Evolutionary conservation across 1,140 invertebrate genomes (phyloP).

Genomic region (Galleria mellonella): DNA sequence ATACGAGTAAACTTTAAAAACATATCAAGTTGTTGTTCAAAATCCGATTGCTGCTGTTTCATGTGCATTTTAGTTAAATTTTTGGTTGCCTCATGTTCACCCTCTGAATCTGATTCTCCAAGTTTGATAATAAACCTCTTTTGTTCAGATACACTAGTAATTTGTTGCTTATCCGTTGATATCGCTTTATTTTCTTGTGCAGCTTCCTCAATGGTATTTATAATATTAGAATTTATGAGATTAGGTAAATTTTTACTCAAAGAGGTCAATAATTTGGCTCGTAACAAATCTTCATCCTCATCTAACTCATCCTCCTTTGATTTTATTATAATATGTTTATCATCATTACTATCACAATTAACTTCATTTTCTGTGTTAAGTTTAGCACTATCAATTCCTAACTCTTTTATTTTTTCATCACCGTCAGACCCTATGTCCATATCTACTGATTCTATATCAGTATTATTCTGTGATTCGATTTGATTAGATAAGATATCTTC

Average conservation of each 20-base stretch:
- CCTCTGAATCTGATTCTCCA: slow-evolving; percentile 67
- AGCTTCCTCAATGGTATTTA: slow-evolving; percentile 14
- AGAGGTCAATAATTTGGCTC: slow-evolving; percentile 64
- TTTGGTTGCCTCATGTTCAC: slow-evolving; percentile 67
- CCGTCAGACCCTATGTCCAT: slow-evolving; percentile 68
- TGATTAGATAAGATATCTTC: slow-evolving; percentile 7
- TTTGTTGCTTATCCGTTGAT: slow-evolving; percentile 5
- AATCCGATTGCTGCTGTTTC: slow-evolving; percentile 60
- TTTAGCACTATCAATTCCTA: slow-evolving; percentile 14
- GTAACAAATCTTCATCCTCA: slow-evolving; percentile 66
- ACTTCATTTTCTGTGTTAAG: slow-evolving; percentile 10
- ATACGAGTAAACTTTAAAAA: slow-evolving; percentile 60
- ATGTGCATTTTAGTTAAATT: slow-evolving; percentile 72
- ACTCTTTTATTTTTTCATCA: slow-evolving; percentile 48
- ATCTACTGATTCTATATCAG: slow-evolving; percentile 66
- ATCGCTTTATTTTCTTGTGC: background rate
- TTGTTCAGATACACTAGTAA: slow-evolving; percentile 28
- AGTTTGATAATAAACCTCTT: slow-evolving; percentile 63
- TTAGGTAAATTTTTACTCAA: slow-evolving; percentile 62
- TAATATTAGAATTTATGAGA: slow-evolving; percentile 32
- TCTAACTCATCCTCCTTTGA: slow-evolving; percentile 51
- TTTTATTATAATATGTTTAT: slow-evolving; percentile 1
- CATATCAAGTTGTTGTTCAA: slow-evolving; percentile 61
- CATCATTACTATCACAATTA: background rate
- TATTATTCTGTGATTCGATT: slow-evolving; percentile 42